phyloP scores from a whole-genome alignment of 2,888 invertebrate genomes.

The Orchesella flavescens region DNA sequence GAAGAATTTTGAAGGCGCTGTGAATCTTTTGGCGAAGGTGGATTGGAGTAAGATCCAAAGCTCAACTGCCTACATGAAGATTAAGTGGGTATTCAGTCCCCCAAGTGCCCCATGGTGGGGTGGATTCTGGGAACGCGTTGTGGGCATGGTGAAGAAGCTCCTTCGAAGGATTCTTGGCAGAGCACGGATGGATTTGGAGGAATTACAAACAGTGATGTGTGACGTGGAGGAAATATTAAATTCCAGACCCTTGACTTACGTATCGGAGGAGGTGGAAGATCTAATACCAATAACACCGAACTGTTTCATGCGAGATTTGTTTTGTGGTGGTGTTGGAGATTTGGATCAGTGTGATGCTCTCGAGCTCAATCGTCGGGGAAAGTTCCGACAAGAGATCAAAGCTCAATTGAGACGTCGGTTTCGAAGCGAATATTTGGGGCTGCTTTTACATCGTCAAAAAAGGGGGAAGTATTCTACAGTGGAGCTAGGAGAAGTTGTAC shows the following conservation, averaged over 20 bases:
- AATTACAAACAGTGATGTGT: background rate
- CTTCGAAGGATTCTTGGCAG: background rate
- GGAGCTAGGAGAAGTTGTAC: background rate
- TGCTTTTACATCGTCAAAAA: background rate
- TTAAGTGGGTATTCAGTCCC: constrained; percentile 19
- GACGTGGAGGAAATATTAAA: constrained; percentile 1
- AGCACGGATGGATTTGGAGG: background rate
- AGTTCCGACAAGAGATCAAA: background rate
- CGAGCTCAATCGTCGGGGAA: background rate
- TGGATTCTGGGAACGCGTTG: constrained; percentile 21
- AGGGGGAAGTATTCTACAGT: background rate
- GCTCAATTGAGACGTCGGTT: background rate
- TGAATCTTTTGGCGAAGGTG: constrained; percentile 58
- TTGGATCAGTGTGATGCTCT: background rate
- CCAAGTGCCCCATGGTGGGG: constrained; percentile 26
- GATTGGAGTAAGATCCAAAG: constrained; percentile 72
- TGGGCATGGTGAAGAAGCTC: constrained; percentile 6
- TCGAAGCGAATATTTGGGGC: constrained; percentile 9
- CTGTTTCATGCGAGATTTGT: background rate
- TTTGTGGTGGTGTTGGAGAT: background rate
- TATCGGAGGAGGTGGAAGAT: constrained; percentile 5
- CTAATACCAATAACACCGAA: constrained; percentile 10
- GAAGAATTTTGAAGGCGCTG: constrained; percentile 1
- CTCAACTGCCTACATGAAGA: background rate
- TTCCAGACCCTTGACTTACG: constrained; percentile 14